Percentiles rank a stretch among this genome's conserved stretches.
These are phyloP conservation scores for Chrysina gloriosa DNA, from an alignment of 2,888 invertebrate species.

Conservation along the genomic window DNA sequence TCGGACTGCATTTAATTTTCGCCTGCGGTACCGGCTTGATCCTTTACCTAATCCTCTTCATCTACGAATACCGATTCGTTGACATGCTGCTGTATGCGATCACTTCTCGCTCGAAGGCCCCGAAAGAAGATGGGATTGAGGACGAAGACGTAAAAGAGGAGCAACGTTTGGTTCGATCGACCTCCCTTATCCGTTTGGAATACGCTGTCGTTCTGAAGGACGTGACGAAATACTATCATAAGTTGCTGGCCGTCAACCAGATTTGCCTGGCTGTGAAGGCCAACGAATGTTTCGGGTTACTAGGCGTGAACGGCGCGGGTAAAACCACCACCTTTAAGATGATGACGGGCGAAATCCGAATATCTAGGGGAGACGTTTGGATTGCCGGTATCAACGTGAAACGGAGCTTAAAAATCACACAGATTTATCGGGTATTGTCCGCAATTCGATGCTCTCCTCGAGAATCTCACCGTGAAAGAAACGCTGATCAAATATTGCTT, in stretches of 20 bases:
- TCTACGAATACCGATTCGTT: constrained; percentile 72
- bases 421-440: constrained; percentile 72
- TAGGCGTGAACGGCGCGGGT: constrained; percentile 88
- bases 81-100: constrained; percentile 64
- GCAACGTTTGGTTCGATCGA: constrained; percentile 63
- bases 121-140: constrained; percentile 12
- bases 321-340: constrained; percentile 89
- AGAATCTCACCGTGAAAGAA: constrained; percentile 69
- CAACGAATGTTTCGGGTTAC: constrained; percentile 83
- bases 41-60: constrained; percentile 72
- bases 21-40: constrained; percentile 69
- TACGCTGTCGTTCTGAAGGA: constrained; percentile 72
- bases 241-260: constrained; percentile 82
- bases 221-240: constrained; percentile 74
- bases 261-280: constrained; percentile 66
- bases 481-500: constrained; percentile 67
- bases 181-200: constrained; percentile 58
- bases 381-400: constrained; percentile 64
- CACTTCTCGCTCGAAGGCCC: neutral
- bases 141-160: constrained; percentile 71
- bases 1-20: constrained; percentile 75
- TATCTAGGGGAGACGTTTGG: constrained; percentile 77
- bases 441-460: constrained; percentile 69
- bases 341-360: constrained; percentile 82
- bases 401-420: constrained; percentile 69